Percentiles rank a stretch among this genome's conserved stretches.
Evolutionary conservation across 2,888 invertebrate genomes (phyloP).

Genomic region (Rotaria sp.): DNA sequence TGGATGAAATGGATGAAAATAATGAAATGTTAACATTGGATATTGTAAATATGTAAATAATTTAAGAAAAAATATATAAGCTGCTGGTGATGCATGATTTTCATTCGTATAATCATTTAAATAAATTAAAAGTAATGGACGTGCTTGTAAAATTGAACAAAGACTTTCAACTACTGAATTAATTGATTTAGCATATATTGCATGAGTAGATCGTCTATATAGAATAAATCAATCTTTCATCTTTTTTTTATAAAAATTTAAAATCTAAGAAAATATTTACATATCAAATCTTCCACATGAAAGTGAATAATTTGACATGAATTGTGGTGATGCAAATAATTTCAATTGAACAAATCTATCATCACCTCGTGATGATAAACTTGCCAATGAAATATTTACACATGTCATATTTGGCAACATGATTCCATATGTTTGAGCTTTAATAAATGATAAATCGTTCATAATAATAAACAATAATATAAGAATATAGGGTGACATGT

Average conservation of each 20-base stretch:
- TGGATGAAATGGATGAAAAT: slow-evolving; percentile 12
- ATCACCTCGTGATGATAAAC: neutral
- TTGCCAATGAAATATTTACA: neutral
- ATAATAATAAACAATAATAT: neutral
- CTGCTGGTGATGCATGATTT: neutral
- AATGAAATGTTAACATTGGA: slow-evolving; percentile 14
- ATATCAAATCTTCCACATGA: neutral
- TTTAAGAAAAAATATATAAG: neutral
- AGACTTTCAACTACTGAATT: neutral
- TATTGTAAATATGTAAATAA: neutral
- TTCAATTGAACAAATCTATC: neutral
- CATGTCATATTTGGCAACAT: neutral
- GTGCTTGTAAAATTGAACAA: neutral
- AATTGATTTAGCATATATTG: neutral
- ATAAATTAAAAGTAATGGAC: neutral
- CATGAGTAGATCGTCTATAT: neutral
- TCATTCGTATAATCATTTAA: neutral
- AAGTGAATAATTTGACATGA: neutral
- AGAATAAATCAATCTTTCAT: no score
- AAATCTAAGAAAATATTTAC: neutral
- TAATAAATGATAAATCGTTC: neutral
- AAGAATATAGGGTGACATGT: no score
- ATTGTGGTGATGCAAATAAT: neutral
- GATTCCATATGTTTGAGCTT: neutral
- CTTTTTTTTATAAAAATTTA: no score